Percentiles rank a stretch among this genome's conserved stretches.
Evolutionary conservation across 2,113 vertebrate genomes (phyloP).

Genomic region (Paedocypris sp.): DNA sequence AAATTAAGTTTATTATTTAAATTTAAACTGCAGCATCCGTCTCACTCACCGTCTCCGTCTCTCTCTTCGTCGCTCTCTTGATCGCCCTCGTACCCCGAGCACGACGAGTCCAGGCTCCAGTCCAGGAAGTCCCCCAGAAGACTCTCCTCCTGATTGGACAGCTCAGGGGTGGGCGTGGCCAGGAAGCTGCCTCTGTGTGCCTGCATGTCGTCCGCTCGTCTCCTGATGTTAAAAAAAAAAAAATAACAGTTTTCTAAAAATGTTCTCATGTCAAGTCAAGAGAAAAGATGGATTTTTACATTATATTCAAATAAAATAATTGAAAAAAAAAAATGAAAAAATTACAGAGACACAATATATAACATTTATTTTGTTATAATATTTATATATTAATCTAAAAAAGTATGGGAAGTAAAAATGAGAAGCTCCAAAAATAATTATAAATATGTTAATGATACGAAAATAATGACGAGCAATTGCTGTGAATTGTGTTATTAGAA

Average conservation of each 20-base stretch:
- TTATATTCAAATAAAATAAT: too few species aligned
- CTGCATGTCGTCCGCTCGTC: constrained; percentile 73
- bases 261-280: too few species aligned
- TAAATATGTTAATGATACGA: constrained; percentile 28
- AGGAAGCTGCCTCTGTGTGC: constrained; percentile 77
- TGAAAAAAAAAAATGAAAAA: too few species aligned
- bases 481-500: too few species aligned
- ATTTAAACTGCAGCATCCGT: background rate
- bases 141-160: constrained; percentile 86
- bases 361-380: too few species aligned
- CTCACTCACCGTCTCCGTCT: constrained; percentile 73
- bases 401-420: too few species aligned
- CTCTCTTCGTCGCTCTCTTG: constrained; percentile 83
- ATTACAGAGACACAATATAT: too few species aligned
- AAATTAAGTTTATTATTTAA: background rate
- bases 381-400: too few species aligned
- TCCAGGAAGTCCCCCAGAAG: constrained; percentile 85
- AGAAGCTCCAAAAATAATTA: too few species aligned
- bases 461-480: background rate
- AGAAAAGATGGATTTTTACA: too few species aligned
- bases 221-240: constrained; percentile 56
- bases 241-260: too few species aligned
- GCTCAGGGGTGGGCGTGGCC: constrained; percentile 83
- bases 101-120: constrained; percentile 85
- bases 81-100: constrained; percentile 88